Evolutionary conservation across 2,113 vertebrate species (phyloP), one percentile per base, ranked within the genome.

Genomic region (Corythaeola cristata): DNA sequence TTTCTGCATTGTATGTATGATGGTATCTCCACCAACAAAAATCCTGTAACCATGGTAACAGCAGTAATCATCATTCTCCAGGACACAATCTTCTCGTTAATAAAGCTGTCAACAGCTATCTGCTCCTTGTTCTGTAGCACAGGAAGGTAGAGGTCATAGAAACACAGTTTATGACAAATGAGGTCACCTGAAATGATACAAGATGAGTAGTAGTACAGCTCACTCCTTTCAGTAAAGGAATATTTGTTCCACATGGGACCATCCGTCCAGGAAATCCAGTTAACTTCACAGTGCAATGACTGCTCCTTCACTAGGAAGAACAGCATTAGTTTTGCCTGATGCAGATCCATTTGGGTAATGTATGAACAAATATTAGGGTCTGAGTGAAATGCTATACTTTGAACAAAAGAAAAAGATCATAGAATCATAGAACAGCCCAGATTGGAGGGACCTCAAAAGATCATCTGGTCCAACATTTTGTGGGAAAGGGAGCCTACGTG

Each of bases 141-240:
- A 28, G 74, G 62, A 33, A 86, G 75, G 52, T 86, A 96, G 64
- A 86, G 30, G 45, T 92, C 71, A 92, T 82, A 96, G 66, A 92
- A 92, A 39, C 53, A 90, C 20, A 91, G 22, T 26, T 89, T 55
- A 81, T 94, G 94, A 35, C 71, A 89, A 67, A 78, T 53, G 11
- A 85, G 39, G 62, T 47, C 53, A 62, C 69, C 89, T 94, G 86
- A 64, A 88, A 80, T 0, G 11, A 56, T 21, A 80, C 15, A 72
- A 72, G 24, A 37, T 39, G 12, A 80, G 35, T 22, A 37, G 23
- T 45, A 69, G 16, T 33, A 72, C 41, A 41, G 67, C 12, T 63
- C 8, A 24, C 10, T 41, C 22, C 27, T 27, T 22, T 32, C n/a
- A 71, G 49, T 15, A 39, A 5, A 9, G 56, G 58, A 55, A 53